Conservation (phyloP, 2,797 vertebrate species). For the Coendou prehensilis region DNA sequence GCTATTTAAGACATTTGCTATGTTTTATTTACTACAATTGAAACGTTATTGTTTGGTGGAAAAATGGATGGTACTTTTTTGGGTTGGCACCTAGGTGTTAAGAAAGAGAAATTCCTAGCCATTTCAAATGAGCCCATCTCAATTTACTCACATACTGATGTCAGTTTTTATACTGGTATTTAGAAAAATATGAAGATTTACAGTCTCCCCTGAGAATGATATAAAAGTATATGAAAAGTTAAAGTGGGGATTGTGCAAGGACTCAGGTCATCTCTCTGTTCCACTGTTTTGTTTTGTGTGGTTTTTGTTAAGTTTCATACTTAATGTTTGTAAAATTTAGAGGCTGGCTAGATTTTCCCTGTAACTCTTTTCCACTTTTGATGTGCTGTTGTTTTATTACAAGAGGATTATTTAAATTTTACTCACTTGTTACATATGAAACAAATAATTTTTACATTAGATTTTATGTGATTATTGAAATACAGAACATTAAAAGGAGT, state of each 20-base stretch:
- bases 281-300: background rate
- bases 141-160: background rate
- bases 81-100: background rate
- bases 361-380: background rate
- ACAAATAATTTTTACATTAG: constrained; percentile 45
- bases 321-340: constrained; percentile 50
- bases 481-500: constrained; percentile 5
- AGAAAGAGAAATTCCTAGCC: background rate
- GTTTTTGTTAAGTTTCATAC: background rate
- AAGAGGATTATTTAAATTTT: constrained; percentile 38
- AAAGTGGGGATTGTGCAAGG: background rate
- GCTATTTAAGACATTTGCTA: background rate
- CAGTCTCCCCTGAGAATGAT: background rate
- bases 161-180: background rate
- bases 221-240: background rate
- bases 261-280: background rate
- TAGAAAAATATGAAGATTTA: background rate
- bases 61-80: background rate
- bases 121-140: constrained; percentile 17
- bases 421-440: constrained; percentile 30
- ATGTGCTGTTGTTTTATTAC: constrained; percentile 15
- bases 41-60: background rate
- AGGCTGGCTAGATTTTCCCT: background rate
- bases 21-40: background rate
- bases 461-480: constrained; percentile 63